Evolutionary conservation across 1,140 invertebrate genomes (phyloP), one percentile per base, ranked within the genome.

Genomic region (Ceratoteleas bidentatus): DNA sequence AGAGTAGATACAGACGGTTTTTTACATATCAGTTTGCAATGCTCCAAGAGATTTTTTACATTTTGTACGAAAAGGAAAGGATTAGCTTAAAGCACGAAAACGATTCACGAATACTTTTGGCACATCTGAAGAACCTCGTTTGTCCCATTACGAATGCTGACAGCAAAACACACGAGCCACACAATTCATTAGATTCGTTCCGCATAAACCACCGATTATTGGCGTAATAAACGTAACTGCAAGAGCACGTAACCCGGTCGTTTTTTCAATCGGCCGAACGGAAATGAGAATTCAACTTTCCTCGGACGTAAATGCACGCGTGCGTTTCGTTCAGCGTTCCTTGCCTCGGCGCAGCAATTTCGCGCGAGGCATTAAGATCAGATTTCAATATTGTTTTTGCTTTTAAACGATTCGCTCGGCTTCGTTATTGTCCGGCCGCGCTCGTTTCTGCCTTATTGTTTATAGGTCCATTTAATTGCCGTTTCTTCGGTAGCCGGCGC

Each of bases 341-440:
- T 62, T 68, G 73, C 66, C 81, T 87, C 87, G 84, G 72, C 80
- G 33, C 65, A 70, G 74, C 79, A 79, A 87, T 87, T 87, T 84
- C 52, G 75, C 79, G 68, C 81, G 62, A 65, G 50, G 62, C 76
- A 85, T 87, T 87, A 87, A 86, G 81, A 82, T 75, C 81, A 78
- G 84, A 87, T 88, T 88, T 87, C 87, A 88, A 88, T 88, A 86
- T 87, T 87, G 83, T 87, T 87, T 84, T 85, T 85, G 65, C 80
- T 62, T 74, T 78, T 76, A 64, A 61, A 64, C 84, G 65, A 86
- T 87, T 86, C 81, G 82, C 72, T 81, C 53, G 72, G 75, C 84
- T 77, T 86, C 82, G 84, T 87, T 87, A 86, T 84, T 87, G 52
- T 74, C 68, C 60, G 56, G 65, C 76, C 50, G 61, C 38, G 80